phyloP scores from a whole-genome alignment of 2,888 invertebrate species.

The Dicyrtoma fusca region DNA sequence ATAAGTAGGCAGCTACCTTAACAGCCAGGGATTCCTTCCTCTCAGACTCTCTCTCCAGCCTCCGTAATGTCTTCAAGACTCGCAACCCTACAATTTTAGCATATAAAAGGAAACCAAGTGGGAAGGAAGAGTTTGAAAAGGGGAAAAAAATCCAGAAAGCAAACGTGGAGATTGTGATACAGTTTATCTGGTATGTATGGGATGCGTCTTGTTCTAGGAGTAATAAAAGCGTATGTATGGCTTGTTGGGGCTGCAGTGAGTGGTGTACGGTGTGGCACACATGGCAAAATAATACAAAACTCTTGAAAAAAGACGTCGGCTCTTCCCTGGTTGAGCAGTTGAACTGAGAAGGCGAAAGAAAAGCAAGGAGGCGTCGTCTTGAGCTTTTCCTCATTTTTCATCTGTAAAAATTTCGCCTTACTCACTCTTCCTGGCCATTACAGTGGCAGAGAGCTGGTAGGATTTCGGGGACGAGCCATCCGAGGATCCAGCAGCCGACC shows the following conservation, averaged over 20 bases:
- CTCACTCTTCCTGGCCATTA: constrained; percentile 36
- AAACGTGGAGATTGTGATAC: too few relatives aligned
- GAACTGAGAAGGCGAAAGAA: constrained; percentile 13
- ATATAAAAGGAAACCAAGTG: neutral
- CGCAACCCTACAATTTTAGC: neutral
- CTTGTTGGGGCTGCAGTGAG: too few relatives aligned
- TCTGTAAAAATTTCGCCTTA: constrained; percentile 37
- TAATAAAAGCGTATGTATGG: too few relatives aligned
- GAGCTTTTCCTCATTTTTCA: constrained; percentile 35
- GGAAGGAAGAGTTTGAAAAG: neutral
- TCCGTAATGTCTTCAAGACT: neutral
- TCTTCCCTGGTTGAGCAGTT: too few relatives aligned
- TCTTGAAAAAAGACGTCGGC: constrained; percentile 1
- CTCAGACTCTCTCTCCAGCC: too few relatives aligned
- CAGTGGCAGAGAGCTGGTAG: constrained; percentile 21
- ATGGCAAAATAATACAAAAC: neutral
- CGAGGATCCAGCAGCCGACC: neutral
- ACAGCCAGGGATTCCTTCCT: too few relatives aligned
- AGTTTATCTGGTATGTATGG: too few relatives aligned
- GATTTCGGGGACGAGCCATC: neutral
- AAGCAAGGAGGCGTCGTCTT: constrained; percentile 26
- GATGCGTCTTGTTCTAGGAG: too few relatives aligned
- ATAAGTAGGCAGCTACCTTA: neutral
- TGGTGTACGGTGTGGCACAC: neutral
- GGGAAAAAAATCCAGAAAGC: constrained; percentile 6